Base-by-base conservation (phyloP, 2,797 vertebrate genomes). In the Galagoides demidoff region DNA sequence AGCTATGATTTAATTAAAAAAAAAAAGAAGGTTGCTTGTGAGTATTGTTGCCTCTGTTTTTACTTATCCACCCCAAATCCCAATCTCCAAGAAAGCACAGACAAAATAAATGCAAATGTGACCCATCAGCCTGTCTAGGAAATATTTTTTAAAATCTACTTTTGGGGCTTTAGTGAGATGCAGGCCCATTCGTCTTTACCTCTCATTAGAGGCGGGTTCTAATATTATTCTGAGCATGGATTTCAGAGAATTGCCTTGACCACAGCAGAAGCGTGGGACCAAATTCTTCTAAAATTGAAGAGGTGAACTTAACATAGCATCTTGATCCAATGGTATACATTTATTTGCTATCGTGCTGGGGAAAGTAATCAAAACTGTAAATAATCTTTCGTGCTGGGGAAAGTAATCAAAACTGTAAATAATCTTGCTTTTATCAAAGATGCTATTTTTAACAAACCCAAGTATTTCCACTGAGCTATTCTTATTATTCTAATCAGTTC, bases 381-480 rank as follows among this genome's bases (percentile, higher is more conserved):
- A 20, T 31, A 89, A 93, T 43, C 27, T 66, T 86, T n/a, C n/a
- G n/a, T n/a, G n/a, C n/a, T n/a, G n/a, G n/a, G n/a, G 27, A 34
- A 89, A 43, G 6, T 71, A n/a, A 45, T 45, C 43, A 9, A 45
- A 45, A 45, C 7, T 76, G 25, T 12, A 71, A n/a, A 20, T 31
- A 89, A 93, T 43, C 27, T 66, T 86, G 37, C 4, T 92, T 91
- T 96, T n/a, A 84, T 64, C 63, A 71, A 87, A 84, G 45, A 37
- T 22, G 17, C 8, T 34, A 79, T 87, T 94, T 86, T 92, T 63
- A 90, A 57, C 64, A 95, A 92, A 83, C 22, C 16, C 52, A 81
- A 59, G 29, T 45, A 49, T 64, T 82, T 82, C 16, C 20, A n/a
- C 8, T 64, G 31, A 79, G 23, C 11, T 57, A n/a, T 31, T 83